Percentiles rank a stretch among this genome's conserved stretches.
Evolutionary conservation across 2,113 vertebrate genomes (phyloP).

Genomic region (Haplochromis vanheusdeni): DNA sequence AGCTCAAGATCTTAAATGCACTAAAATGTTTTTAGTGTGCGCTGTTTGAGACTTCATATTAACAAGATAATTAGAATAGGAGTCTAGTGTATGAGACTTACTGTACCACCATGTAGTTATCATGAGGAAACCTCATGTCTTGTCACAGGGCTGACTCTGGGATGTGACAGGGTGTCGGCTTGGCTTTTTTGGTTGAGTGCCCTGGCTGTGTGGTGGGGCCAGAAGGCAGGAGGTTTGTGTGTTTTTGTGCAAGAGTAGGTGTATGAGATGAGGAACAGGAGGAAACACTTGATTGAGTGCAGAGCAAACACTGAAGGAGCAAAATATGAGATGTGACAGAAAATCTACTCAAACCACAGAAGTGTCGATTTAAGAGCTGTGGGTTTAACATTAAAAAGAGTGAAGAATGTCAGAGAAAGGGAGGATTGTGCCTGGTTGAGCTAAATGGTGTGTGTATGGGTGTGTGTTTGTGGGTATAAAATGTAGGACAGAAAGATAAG

Average conservation of each 20-base stretch:
- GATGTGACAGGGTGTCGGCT: slow-evolving; percentile 30
- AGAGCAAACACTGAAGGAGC: background rate
- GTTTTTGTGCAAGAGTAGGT: background rate
- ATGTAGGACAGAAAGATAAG: background rate
- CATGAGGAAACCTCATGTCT: slow-evolving; percentile 1
- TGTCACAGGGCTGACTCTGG: slow-evolving; percentile 28
- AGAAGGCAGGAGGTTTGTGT: background rate
- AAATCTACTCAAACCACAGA: background rate
- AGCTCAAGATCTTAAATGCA: background rate
- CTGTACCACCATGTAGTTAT: background rate
- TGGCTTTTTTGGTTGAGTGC: slow-evolving; percentile 36
- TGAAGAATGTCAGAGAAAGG: background rate
- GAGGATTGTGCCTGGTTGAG: background rate
- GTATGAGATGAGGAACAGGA: background rate
- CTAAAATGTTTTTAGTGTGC: background rate
- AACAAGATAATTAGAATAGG: slow-evolving; percentile 20
- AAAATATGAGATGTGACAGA: slow-evolving; percentile 13
- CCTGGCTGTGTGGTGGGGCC: background rate
- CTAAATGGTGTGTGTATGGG: background rate
- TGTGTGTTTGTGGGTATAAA: background rate
- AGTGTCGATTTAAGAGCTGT: background rate
- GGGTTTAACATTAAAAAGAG: slow-evolving; percentile 1
- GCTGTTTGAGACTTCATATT: background rate
- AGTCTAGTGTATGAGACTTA: background rate
- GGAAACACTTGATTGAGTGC: background rate